Conservation (phyloP, 2,888 invertebrate species). For the Vandiemenella viatica region DNA sequence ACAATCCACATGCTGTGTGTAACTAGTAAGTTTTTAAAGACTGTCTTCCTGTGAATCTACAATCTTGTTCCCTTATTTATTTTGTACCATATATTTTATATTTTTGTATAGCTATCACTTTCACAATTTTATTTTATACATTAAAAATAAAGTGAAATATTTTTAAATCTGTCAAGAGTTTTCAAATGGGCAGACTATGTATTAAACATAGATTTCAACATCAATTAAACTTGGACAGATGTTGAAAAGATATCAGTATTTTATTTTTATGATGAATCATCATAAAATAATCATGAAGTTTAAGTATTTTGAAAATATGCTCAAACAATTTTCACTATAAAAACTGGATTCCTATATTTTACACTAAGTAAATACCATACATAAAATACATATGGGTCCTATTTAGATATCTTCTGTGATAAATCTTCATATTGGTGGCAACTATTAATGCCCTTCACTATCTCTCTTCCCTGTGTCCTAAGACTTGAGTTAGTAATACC, state of each 20-base stretch:
- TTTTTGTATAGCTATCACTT: no score
- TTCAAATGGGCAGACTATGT: not conserved
- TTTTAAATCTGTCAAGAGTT: not conserved
- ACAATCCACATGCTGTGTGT: not conserved
- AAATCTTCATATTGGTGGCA: not conserved
- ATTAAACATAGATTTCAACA: no score
- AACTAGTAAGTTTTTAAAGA: not conserved
- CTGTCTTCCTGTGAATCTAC: not conserved
- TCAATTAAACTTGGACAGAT: no score
- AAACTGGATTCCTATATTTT: not conserved
- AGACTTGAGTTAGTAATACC: no score
- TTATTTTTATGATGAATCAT: not conserved
- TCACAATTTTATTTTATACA: not conserved
- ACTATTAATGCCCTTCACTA: no score
- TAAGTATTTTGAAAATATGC: not conserved
- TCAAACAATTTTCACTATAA: not conserved
- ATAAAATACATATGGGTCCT: constrained; percentile 1
- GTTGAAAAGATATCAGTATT: no score
- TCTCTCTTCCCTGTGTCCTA: no score
- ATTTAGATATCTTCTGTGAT: constrained; percentile 3
- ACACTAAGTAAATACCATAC: not conserved
- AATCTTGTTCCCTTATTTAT: not conserved
- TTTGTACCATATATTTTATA: not conserved
- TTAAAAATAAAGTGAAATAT: not conserved
- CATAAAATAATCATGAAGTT: no score